Conservation (phyloP, 2,797 vertebrate species). For the Mormyrops attenuatus region DNA sequence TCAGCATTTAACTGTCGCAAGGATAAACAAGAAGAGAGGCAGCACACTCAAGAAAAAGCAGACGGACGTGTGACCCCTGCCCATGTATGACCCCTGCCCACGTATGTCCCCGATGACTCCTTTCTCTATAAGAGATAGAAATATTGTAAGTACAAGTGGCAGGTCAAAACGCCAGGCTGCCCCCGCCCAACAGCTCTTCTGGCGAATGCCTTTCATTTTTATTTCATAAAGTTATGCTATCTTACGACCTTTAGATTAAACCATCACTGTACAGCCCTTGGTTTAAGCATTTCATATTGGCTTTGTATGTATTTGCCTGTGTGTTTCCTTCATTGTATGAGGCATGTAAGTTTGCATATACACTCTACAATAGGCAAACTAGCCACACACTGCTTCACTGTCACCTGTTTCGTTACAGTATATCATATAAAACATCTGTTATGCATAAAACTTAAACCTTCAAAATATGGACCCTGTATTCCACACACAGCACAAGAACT, state of each 20-base stretch:
- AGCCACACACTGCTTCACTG: not conserved
- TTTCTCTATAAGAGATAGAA: not conserved
- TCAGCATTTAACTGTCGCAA: not conserved
- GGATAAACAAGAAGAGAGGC: not conserved
- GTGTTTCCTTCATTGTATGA: not conserved
- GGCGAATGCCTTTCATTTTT: not conserved
- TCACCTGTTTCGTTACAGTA: not conserved
- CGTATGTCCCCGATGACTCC: not conserved
- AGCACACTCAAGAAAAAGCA: not conserved
- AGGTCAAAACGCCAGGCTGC: not conserved
- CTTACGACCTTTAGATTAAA: not conserved
- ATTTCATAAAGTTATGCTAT: not conserved
- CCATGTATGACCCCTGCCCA: not conserved
- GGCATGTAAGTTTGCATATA: not conserved
- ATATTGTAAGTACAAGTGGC: not conserved
- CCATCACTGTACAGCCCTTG: not conserved
- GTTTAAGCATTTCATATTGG: not conserved
- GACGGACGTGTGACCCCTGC: not conserved
- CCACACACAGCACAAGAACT: not conserved
- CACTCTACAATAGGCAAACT: not conserved
- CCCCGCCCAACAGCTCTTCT: not conserved
- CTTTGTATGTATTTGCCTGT: not conserved
- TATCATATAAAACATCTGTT: not conserved
- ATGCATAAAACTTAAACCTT: not conserved
- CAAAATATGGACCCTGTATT: not conserved